phyloP scores from a whole-genome alignment of 2,888 invertebrate genomes.

The Agrochola lychnidis region DNA sequence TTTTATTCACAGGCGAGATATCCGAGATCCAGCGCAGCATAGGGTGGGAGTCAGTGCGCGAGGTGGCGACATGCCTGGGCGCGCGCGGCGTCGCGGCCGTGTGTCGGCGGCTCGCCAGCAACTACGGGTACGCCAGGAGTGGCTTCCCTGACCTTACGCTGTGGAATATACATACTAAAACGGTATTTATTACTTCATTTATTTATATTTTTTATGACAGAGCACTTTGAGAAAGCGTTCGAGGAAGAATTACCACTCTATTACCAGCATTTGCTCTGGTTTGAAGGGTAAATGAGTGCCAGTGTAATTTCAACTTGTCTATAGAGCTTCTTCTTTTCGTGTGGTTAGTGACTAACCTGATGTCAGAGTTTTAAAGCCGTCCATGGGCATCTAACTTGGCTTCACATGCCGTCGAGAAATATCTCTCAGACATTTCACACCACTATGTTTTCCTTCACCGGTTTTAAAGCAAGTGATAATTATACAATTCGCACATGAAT shows the following conservation, averaged over 20 bases:
- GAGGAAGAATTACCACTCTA: neutral
- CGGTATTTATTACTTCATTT: slow-evolving; percentile 75
- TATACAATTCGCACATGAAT: too few species aligned
- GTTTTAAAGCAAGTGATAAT: too few species aligned
- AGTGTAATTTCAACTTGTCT: neutral
- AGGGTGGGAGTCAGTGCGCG: slow-evolving; percentile 75
- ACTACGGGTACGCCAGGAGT: slow-evolving; percentile 91
- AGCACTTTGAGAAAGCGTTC: neutral
- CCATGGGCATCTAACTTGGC: too few species aligned
- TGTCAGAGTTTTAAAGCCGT: too few species aligned
- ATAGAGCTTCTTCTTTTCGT: neutral
- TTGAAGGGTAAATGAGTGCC: too few species aligned
- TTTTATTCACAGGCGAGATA: slow-evolving; percentile 73
- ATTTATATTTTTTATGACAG: too few species aligned
- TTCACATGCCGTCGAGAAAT: too few species aligned
- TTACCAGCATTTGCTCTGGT: neutral
- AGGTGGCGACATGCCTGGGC: slow-evolving; percentile 90
- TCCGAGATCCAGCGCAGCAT: slow-evolving; percentile 75
- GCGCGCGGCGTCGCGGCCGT: slow-evolving; percentile 88
- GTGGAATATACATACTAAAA: slow-evolving; percentile 91
- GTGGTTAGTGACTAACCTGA: too few species aligned
- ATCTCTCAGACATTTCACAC: too few species aligned
- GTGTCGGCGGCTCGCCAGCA: slow-evolving; percentile 90
- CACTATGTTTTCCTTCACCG: too few species aligned
- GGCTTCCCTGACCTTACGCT: slow-evolving; percentile 96